Evolutionary conservation across 2,113 vertebrate species (phyloP), one percentile per base, ranked within the genome.

Genomic region (Burhinus oedicnemus): DNA sequence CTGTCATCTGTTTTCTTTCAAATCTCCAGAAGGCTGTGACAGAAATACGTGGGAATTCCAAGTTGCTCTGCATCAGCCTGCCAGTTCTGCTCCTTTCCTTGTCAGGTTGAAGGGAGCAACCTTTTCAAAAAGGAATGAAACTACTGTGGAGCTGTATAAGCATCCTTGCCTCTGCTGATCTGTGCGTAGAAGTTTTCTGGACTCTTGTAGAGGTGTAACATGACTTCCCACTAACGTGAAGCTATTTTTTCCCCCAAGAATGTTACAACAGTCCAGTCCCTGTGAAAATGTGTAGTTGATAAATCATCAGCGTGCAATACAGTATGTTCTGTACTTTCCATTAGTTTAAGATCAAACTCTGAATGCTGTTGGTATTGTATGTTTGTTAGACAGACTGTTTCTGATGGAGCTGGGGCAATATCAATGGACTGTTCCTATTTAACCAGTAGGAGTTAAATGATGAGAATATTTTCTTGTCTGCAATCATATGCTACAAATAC

Each of bases 1-100:
- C 45, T 92, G 94, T 94, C 93, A 94, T 96, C 90, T 97, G 87
- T 96, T 95, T 97, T 95, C 83, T 90, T 95, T 93, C 91, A 96
- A 95, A 78, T 85, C 82, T 90, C 29, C 70, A 85, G 79, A 90
- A 93, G 57, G 22, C 45, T 91, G 60, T 95, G 83, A 92, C 68
- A 89, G 76, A 86, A 91, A 83, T 81, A 90, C 2, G 0, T 86
- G 89, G 80, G 80, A 95, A 95, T 96, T 92, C 68, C 89, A 83
- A 60, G 80, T 89, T 95, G 51, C 69, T 95, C 69, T 91, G 32
- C 74, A 68, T 90, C 72, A 87, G 64, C 72, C 42, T 84, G 45
- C 83, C 86, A 95, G 2, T 87, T 95, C 80, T 90, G 45, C 29
- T 91, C 15, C 60, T 95, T 94, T 83, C 29, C 64, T 47, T 92